Percentiles rank a stretch among this genome's conserved stretches.
These are phyloP conservation scores for Tetropium fuscum DNA, from an alignment of 2,888 invertebrate species.

Conservation along the genomic window DNA sequence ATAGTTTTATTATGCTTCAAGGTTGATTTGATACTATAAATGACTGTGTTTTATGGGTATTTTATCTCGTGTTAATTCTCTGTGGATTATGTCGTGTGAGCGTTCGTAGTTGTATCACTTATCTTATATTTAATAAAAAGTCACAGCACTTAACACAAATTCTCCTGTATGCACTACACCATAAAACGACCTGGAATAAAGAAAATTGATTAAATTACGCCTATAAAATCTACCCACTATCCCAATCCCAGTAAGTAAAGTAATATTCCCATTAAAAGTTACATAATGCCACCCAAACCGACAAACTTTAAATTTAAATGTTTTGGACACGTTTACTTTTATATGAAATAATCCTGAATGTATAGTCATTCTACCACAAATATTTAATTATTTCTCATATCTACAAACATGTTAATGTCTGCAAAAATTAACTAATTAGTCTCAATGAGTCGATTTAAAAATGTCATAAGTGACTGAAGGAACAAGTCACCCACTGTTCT, in stretches of 20 bases:
- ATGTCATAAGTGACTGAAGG: background rate
- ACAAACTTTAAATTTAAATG: too few relatives aligned
- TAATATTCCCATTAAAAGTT: too few relatives aligned
- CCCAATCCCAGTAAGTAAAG: too few relatives aligned
- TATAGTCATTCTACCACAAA: background rate
- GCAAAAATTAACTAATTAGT: background rate
- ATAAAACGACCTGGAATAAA: constrained; percentile 2
- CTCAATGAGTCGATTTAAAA: background rate
- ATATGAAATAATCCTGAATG: too few relatives aligned
- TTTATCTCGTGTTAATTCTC: background rate
- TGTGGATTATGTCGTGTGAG: background rate
- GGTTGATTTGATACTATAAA: background rate
- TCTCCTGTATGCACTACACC: background rate
- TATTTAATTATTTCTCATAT: background rate
- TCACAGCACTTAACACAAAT: constrained; percentile 20
- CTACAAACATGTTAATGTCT: background rate
- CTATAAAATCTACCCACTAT: too few relatives aligned
- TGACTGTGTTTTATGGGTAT: too few relatives aligned
- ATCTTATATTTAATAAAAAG: background rate
- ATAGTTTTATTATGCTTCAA: background rate
- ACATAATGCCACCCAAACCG: too few relatives aligned
- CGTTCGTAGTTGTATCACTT: constrained; percentile 7
- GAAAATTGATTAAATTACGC: background rate
- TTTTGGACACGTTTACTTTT: too few relatives aligned
- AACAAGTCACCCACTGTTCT: background rate